Conservation (phyloP, 2,113 vertebrate genomes). For the Paratilapia polleni region DNA sequence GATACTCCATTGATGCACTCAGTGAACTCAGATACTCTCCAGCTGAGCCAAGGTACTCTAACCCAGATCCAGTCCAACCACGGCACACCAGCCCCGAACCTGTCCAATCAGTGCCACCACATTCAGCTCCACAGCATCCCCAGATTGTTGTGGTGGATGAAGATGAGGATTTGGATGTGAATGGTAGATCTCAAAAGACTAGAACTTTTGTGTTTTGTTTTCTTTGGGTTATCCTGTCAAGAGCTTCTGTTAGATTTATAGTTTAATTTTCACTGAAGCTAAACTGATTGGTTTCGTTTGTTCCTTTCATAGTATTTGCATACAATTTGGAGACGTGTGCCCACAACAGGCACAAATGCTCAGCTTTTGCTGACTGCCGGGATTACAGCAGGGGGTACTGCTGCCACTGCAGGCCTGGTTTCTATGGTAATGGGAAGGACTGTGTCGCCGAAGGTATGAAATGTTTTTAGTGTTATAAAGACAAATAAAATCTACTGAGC, state of each 20-base stretch:
- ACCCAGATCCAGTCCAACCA: neutral
- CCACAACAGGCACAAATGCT: conserved; percentile 87
- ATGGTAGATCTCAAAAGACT: conserved; percentile 72
- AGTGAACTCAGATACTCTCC: neutral
- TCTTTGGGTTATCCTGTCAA: neutral
- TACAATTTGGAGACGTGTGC: conserved; percentile 87
- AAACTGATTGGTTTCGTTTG: neutral
- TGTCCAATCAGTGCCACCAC: conserved; percentile 35
- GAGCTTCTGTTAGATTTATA: neutral
- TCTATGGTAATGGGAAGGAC: conserved; percentile 91
- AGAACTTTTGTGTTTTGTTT: neutral
- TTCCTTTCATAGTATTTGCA: conserved; percentile 83
- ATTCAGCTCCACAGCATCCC: conserved; percentile 74
- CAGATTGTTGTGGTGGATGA: conserved; percentile 84
- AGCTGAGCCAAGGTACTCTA: neutral
- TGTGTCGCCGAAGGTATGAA: conserved; percentile 90
- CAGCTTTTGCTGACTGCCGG: conserved; percentile 85
- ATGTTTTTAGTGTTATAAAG: neutral
- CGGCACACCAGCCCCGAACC: conserved; percentile 6
- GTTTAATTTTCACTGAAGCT: neutral
- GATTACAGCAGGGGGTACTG: conserved; percentile 89
- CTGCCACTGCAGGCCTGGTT: conserved; percentile 89
- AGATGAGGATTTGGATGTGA: conserved; percentile 79
- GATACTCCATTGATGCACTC: neutral
- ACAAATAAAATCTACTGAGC: too few species aligned